Evolutionary conservation across 2,113 vertebrate genomes (phyloP), one percentile per base, ranked within the genome.

Genomic region (Abramis brama): DNA sequence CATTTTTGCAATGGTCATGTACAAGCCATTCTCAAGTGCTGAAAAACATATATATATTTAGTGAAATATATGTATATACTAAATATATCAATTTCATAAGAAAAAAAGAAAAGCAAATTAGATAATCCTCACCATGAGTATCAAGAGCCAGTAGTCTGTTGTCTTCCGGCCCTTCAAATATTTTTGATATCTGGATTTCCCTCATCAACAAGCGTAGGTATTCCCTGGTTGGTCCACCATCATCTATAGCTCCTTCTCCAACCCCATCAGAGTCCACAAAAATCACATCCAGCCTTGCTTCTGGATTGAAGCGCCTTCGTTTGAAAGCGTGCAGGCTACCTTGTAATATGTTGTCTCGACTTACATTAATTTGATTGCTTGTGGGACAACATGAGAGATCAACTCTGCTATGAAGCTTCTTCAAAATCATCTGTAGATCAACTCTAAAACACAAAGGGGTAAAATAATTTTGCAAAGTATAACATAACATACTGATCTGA

Each of bases 211-310:
- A 60, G 19, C 43, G 6, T 36, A 77, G 33, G 43, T 33, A 78
- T 77, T 85, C 81, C 15, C 83, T 64, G 50, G 57, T 76, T n/a
- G 83, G 70, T 33, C 83, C 83, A 2, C 57, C 83, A 19, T 85
- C 73, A 33, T 85, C 73, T n/a, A 75, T 59, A 11, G 43, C 73
- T 74, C 74, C 71, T 62, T 85, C 73, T 43, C 83, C 83, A 85
- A 45, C 43, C 23, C 74, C 83, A 36, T 85, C 57, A 47, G 36
- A 60, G 25, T 85, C 74, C 30, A 47, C n/a, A 73, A 83, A 83
- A 30, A 83, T 47, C 62, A 66, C 57, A 45, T 68, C 80, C 57
- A 82, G 39, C 30, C 66, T 82, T 70, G 80, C 55, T 50, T 57
- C 82, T 17, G 47, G 82, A 36, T 71, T 52, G 43, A 83, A 81